These are phyloP conservation scores for Dryobotodes eremita DNA, from an alignment of 2,888 invertebrate genomes.

Conservation along the genomic window DNA sequence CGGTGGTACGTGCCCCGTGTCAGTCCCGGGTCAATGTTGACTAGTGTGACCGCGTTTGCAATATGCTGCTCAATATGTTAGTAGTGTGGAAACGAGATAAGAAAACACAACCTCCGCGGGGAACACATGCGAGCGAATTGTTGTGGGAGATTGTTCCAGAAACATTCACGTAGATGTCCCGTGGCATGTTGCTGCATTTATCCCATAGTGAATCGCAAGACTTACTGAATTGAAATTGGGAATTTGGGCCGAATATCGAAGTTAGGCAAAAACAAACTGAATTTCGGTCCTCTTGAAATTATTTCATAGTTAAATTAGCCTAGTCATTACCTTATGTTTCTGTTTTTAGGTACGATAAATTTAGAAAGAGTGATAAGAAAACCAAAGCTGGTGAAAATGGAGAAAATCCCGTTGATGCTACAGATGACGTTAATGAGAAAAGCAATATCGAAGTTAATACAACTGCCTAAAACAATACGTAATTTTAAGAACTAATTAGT, in stretches of 20 bases:
- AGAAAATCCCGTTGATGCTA: constrained; percentile 79
- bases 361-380: constrained; percentile 92
- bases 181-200: background rate
- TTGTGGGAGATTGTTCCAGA: background rate
- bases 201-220: background rate
- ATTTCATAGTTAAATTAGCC: background rate
- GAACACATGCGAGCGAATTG: background rate
- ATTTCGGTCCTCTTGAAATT: background rate
- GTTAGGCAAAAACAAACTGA: background rate
- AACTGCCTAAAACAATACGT: constrained; percentile 73
- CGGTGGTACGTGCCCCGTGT: background rate
- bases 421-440: constrained; percentile 81
- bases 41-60: background rate
- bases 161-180: background rate
- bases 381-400: constrained; percentile 83
- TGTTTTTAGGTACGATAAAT: constrained; percentile 91
- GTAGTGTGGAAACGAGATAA: background rate
- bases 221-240: background rate
- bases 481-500: constrained; percentile 30
- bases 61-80: background rate
- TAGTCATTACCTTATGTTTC: background rate
- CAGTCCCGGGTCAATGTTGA: background rate
- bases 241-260: background rate
- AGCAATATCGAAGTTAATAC: constrained; percentile 79
- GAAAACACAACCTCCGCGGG: background rate